Base-by-base conservation (phyloP, 2,797 vertebrate species). In the Buphagus erythrorhynchus region DNA sequence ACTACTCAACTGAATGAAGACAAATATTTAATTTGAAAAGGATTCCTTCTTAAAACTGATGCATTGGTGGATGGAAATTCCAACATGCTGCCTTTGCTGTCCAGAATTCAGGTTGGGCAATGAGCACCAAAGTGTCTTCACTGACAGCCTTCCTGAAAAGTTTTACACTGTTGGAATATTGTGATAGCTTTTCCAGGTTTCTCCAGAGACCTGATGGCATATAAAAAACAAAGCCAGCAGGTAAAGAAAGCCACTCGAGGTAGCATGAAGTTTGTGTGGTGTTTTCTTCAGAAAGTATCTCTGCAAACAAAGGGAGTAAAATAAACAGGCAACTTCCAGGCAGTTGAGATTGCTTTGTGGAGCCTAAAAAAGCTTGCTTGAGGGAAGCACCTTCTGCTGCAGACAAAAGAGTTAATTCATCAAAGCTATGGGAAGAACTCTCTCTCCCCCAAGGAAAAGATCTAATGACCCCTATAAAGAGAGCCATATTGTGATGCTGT, bases 391-490 rank as follows among this genome's bases (percentile, higher is more conserved):
- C 93, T 93, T 94, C 89, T 95, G 80, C 62, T 81, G n/a, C 48
- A 66, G 63, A 96, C 91, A 97, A 96, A 97, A 80, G 90, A 91
- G 73, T 75, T 93, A 95, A 94, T 95, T 94, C 91, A 92, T 69
- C 73, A 61, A 67, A 88, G 86, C 81, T 43, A 21, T 73, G 84
- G 90, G 63, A 92, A 92, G 86, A 81, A 57, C 69, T 67, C 78
- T 66, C 40, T 69, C 24, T 25, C 9, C 87, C 49, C 66, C 66
- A 88, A 95, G 94, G 87, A 90, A 93, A 94, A 92, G 88, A 74
- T 84, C 88, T 95, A 97, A 96, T 93, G 92, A 68, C 92, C 92
- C 86, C 92, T 86, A 90, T 96, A 96, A 96, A 95, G 77, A 65
- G 71, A 93, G 78, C 69, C 91, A 91, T 88, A 91, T 73, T 90